Evolutionary conservation across 2,888 invertebrate species (phyloP).

Genomic region (Empis livida): DNA sequence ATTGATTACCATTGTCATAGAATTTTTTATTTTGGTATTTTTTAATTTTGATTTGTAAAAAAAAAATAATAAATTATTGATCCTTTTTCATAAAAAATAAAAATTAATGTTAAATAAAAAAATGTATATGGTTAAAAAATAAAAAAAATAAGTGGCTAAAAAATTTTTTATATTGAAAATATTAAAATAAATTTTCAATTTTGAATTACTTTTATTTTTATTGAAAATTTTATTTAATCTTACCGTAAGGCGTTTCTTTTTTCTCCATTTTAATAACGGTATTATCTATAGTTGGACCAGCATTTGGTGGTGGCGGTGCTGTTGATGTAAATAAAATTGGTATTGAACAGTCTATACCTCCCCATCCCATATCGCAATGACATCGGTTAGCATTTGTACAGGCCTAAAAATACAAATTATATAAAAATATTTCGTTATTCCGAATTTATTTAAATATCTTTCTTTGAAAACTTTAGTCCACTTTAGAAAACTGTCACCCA

Average conservation of each 20-base stretch:
- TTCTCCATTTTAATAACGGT: conserved; percentile 58
- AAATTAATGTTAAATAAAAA: neutral
- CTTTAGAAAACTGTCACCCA: too few species aligned
- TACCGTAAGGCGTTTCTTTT: conserved; percentile 90
- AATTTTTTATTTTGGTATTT: conserved; percentile 2
- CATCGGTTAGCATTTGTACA: conserved; percentile 91
- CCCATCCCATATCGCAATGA: conserved; percentile 80
- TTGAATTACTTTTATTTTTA: conserved; percentile 3
- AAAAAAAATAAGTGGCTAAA: neutral
- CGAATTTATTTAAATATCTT: too few species aligned
- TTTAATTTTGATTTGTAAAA: neutral
- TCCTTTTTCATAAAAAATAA: neutral
- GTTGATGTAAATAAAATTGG: conserved; percentile 57
- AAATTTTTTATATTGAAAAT: conserved; percentile 2
- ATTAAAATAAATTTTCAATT: conserved; percentile 3
- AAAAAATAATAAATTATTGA: neutral
- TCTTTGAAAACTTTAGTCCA: too few species aligned
- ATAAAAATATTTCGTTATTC: too few species aligned
- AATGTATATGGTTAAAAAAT: conserved; percentile 1
- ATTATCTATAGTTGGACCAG: conserved; percentile 44
- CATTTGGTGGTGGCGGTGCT: conserved; percentile 42
- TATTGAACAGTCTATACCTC: conserved; percentile 75
- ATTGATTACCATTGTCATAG: conserved; percentile 21
- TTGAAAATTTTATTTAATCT: conserved; percentile 35
- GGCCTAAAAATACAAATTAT: conserved; percentile 41